Conservation (phyloP, 2,888 invertebrate genomes). For the Stictocephala bisonia region DNA sequence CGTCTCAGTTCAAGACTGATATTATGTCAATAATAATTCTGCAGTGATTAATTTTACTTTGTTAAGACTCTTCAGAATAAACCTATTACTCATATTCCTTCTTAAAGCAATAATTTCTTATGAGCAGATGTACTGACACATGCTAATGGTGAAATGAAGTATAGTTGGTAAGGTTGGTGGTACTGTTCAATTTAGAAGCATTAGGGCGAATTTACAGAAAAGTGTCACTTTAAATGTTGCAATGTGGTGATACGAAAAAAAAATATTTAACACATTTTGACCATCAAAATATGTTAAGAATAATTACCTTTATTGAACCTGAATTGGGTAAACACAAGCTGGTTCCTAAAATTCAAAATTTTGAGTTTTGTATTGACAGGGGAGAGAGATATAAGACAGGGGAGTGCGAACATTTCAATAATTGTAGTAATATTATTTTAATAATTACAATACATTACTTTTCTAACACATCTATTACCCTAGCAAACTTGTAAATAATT, state of each 20-base stretch:
- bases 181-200: too few relatives aligned
- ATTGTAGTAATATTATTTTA: background rate
- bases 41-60: too few relatives aligned
- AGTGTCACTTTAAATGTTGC: conserved; percentile 1
- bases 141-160: too few relatives aligned
- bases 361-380: conserved; percentile 4
- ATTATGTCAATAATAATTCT: too few relatives aligned
- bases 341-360: background rate
- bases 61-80: too few relatives aligned
- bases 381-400: conserved; percentile 3
- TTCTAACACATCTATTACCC: background rate
- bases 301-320: background rate
- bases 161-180: too few relatives aligned
- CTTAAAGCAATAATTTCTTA: too few relatives aligned
- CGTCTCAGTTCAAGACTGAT: too few relatives aligned
- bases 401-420: background rate
- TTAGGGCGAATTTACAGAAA: conserved; percentile 1
- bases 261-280: background rate
- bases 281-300: conserved; percentile 1
- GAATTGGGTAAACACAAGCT: background rate
- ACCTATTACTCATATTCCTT: too few relatives aligned
- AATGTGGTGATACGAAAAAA: background rate
- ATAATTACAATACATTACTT: background rate
- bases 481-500: too few relatives aligned
- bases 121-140: too few relatives aligned